Evolutionary conservation across 2,797 vertebrate genomes (phyloP).

Genomic region (Macroramphosus scolopax): DNA sequence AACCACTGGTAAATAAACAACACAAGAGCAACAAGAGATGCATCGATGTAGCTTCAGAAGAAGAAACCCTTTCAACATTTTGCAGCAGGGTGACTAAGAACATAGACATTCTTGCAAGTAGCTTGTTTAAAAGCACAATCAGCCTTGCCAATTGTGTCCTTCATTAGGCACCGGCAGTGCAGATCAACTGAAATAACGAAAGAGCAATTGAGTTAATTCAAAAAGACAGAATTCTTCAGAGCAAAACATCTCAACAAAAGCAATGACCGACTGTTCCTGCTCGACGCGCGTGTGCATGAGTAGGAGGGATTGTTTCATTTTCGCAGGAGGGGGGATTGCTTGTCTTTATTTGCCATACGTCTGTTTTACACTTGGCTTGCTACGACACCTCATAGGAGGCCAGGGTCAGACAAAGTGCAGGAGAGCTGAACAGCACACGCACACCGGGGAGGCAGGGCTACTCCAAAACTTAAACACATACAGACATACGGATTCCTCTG

Average conservation of each 20-base stretch:
- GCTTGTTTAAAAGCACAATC: conserved; percentile 58
- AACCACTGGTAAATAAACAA: conserved; percentile 18
- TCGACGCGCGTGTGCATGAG: neutral
- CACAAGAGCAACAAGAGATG: conserved; percentile 23
- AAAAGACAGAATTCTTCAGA: conserved; percentile 34
- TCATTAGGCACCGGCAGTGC: conserved; percentile 36
- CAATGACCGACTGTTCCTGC: conserved; percentile 11
- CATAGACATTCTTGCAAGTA: conserved; percentile 36
- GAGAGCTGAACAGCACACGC: conserved; percentile 38
- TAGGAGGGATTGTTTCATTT: conserved; percentile 27
- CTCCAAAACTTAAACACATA: conserved; percentile 35
- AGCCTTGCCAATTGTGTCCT: conserved; percentile 40
- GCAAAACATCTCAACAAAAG: conserved; percentile 21
- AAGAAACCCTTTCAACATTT: neutral
- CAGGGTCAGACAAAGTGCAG: conserved; percentile 67
- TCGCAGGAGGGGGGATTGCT: conserved; percentile 29
- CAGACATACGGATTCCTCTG: conserved; percentile 33
- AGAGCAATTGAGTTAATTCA: conserved; percentile 55
- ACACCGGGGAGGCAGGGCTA: conserved; percentile 20
- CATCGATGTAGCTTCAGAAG: neutral
- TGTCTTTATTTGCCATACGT: conserved; percentile 60
- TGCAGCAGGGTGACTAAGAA: conserved; percentile 36
- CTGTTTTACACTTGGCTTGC: conserved; percentile 52
- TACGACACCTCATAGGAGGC: conserved; percentile 46
- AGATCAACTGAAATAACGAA: conserved; percentile 66